Percentiles rank a stretch among this genome's conserved stretches.
Evolutionary conservation across 1,140 invertebrate species (phyloP).

Genomic region (Sitophilus oryzae): DNA sequence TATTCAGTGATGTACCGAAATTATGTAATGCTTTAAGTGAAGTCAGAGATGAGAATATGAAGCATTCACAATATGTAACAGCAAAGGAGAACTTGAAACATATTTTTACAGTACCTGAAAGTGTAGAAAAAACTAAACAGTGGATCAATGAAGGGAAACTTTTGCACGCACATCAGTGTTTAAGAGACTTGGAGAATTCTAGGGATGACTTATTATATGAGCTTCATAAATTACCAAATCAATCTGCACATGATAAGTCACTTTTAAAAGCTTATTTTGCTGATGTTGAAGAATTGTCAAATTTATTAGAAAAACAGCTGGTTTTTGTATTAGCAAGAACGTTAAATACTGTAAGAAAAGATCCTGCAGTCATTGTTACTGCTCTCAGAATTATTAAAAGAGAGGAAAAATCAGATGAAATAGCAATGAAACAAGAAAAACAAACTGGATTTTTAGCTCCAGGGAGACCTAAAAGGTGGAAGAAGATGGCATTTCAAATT

Average conservation of each 20-base stretch:
- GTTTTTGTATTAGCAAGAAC: conserved; percentile 83
- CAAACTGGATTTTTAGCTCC: conserved; percentile 87
- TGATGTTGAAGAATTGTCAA: conserved; percentile 87
- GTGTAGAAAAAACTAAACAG: conserved; percentile 88
- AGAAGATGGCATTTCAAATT: conserved; percentile 77
- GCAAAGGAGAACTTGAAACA: conserved; percentile 98
- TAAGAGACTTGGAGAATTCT: conserved; percentile 94
- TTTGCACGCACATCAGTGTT: conserved; percentile 83
- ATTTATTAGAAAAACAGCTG: conserved; percentile 86
- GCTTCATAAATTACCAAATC: conserved; percentile 87
- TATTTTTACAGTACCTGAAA: conserved; percentile 96
- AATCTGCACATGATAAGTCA: conserved; percentile 82
- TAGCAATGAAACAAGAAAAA: conserved; percentile 69
- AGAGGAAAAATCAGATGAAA: conserved; percentile 87
- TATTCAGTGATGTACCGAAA: conserved; percentile 60
- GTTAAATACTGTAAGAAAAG: conserved; percentile 88
- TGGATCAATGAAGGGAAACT: conserved; percentile 94
- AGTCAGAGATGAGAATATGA: conserved; percentile 87
- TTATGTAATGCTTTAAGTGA: conserved; percentile 74
- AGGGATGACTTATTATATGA: conserved; percentile 93
- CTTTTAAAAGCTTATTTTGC: conserved; percentile 93
- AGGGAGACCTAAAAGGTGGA: conserved; percentile 90
- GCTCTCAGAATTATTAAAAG: conserved; percentile 93
- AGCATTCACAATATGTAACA: conserved; percentile 92
- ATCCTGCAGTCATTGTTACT: conserved; percentile 94